Conservation (phyloP, 2,888 invertebrate species). For the Mesochorus sp. region DNA sequence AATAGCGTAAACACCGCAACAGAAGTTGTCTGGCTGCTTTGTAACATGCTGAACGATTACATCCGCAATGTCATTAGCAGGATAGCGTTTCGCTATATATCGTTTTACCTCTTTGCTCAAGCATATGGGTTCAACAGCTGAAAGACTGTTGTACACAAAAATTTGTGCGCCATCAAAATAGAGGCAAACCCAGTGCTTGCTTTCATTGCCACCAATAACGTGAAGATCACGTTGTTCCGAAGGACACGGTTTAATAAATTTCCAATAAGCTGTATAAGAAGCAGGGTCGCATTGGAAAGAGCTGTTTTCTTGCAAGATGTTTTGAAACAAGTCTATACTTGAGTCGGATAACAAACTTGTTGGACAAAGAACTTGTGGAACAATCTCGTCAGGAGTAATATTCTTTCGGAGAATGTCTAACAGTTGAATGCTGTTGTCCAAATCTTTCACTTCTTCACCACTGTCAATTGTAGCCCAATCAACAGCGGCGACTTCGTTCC, state of each 20-base stretch:
- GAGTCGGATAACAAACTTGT: slow-evolving; percentile 4
- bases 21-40: slow-evolving; percentile 4
- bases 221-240: slow-evolving; percentile 25
- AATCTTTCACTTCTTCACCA: background rate
- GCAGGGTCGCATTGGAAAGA: slow-evolving; percentile 13
- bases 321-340: slow-evolving; percentile 36
- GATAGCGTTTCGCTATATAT: background rate
- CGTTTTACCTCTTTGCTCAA: background rate
- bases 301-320: slow-evolving; percentile 17
- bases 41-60: background rate
- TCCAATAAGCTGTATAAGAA: background rate
- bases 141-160: background rate
- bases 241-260: slow-evolving; percentile 16
- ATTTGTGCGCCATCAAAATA: background rate
- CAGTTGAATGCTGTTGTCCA: background rate
- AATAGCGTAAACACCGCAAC: slow-evolving; percentile 19
- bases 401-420: slow-evolving; percentile 6
- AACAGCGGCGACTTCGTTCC: background rate
- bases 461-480: background rate
- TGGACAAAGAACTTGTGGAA: background rate
- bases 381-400: slow-evolving; percentile 22
- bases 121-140: background rate
- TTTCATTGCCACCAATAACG: slow-evolving; percentile 53
- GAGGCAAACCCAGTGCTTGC: background rate
- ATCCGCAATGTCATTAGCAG: background rate